Evolutionary conservation across 1,140 invertebrate species (phyloP).

Genomic region (Daktulosphaira vitifoliae): DNA sequence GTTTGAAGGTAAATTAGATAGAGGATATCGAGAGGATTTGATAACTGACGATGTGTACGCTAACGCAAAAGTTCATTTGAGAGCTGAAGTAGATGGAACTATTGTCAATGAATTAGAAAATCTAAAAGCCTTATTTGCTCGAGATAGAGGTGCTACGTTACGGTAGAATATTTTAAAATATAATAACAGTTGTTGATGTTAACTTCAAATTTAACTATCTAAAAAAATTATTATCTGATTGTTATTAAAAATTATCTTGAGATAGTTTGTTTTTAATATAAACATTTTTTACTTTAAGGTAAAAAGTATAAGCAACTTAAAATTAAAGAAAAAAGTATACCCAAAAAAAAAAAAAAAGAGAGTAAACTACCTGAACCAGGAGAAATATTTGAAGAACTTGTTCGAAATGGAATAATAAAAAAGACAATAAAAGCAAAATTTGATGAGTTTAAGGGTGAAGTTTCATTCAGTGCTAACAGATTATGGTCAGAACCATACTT

Average conservation of each 20-base stretch:
- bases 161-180: too few species aligned
- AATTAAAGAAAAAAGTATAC: not conserved
- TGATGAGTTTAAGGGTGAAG: not conserved
- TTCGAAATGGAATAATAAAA: not conserved
- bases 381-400: slow-evolving; percentile 14
- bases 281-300: not conserved
- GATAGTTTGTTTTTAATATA: too few species aligned
- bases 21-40: not conserved
- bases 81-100: not conserved
- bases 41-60: not conserved
- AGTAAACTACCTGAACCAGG: not conserved
- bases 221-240: too few species aligned
- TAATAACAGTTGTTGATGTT: too few species aligned
- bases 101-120: not conserved
- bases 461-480: not conserved
- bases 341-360: not conserved
- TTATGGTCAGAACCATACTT: slow-evolving; percentile 4
- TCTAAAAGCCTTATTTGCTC: not conserved
- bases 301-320: slow-evolving; percentile 3
- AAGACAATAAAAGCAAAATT: slow-evolving; percentile 1
- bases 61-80: not conserved
- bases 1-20: not conserved
- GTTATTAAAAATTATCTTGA: too few species aligned
- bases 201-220: too few species aligned
- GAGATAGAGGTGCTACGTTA: not conserved